Percentiles rank a stretch among this genome's conserved stretches.
phyloP scores from a whole-genome alignment of 2,888 invertebrate genomes.

The Deilephila elpenor region DNA sequence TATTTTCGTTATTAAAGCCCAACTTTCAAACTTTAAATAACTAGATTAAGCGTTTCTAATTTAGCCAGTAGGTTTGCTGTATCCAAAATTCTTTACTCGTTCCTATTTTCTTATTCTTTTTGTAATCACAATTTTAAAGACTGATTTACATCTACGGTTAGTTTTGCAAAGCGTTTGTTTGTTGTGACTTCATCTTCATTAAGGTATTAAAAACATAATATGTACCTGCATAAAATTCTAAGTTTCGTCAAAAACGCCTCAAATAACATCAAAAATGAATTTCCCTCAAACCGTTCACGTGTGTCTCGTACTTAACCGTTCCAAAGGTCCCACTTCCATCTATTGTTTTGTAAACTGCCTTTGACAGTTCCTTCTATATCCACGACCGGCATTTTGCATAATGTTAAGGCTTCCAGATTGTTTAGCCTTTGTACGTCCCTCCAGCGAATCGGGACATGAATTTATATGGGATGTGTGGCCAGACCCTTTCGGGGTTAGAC shows the following conservation, averaged over 20 bases:
- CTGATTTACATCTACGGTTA: too few species aligned
- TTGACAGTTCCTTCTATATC: conserved; percentile 55
- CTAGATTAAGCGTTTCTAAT: too few species aligned
- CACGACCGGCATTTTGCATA: conserved; percentile 54
- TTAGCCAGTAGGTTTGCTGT: too few species aligned
- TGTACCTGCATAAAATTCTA: too few species aligned
- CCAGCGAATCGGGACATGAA: conserved; percentile 54
- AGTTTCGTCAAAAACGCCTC: not conserved
- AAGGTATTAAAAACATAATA: too few species aligned
- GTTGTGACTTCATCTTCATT: too few species aligned
- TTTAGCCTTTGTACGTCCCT: conserved; percentile 46
- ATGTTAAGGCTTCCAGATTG: conserved; percentile 52
- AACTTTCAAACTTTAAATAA: too few species aligned
- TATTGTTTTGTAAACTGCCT: conserved; percentile 61
- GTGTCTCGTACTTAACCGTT: conserved; percentile 26
- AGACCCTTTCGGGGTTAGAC: conserved; percentile 40
- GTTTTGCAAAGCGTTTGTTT: too few species aligned
- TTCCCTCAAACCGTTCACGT: not conserved
- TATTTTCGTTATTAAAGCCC: too few species aligned
- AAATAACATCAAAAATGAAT: not conserved
- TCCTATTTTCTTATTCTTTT: too few species aligned
- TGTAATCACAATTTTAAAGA: too few species aligned
- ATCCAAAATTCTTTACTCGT: too few species aligned
- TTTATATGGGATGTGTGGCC: conserved; percentile 49
- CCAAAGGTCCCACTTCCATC: conserved; percentile 37